Evolutionary conservation across 2,797 vertebrate species (phyloP).

Genomic region (Rhyacichthys aspro): DNA sequence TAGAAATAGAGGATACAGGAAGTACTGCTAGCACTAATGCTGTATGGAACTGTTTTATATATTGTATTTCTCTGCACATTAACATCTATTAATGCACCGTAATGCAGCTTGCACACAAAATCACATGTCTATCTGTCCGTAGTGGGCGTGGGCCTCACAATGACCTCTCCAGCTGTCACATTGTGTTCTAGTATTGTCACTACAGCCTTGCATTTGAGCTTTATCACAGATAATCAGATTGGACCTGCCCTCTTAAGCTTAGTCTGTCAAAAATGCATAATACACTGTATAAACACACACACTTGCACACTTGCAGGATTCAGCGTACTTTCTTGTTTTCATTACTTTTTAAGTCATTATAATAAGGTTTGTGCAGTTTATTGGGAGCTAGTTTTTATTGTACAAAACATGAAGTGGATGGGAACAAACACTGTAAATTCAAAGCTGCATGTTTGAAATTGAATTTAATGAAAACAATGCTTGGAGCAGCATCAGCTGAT

Average conservation of each 20-base stretch:
- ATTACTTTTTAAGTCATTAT: too few species aligned
- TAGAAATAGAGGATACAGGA: too few species aligned
- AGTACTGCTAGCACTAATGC: too few species aligned
- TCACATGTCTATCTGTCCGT: slow-evolving; percentile 41
- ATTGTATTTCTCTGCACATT: too few species aligned
- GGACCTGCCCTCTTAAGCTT: slow-evolving; percentile 47
- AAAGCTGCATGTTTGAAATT: too few species aligned
- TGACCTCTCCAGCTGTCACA: slow-evolving; percentile 73
- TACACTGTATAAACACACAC: slow-evolving; percentile 10
- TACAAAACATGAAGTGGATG: too few species aligned
- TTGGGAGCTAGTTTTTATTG: too few species aligned
- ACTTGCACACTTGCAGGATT: not conserved
- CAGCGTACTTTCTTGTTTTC: not conserved
- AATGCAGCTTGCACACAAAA: slow-evolving; percentile 2
- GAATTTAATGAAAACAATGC: too few species aligned
- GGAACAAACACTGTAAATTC: too few species aligned
- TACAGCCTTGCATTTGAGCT: slow-evolving; percentile 44
- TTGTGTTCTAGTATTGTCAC: slow-evolving; percentile 63
- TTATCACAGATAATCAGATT: slow-evolving; percentile 60
- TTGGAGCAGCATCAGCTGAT: too few species aligned
- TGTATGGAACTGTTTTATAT: too few species aligned
- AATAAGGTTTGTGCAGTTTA: too few species aligned
- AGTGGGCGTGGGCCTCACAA: slow-evolving; percentile 44
- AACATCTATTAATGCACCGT: not conserved
- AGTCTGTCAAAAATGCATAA: slow-evolving; percentile 36